Base-by-base conservation (phyloP, 2,797 vertebrate species). In the Cyprinodon diabolis region DNA sequence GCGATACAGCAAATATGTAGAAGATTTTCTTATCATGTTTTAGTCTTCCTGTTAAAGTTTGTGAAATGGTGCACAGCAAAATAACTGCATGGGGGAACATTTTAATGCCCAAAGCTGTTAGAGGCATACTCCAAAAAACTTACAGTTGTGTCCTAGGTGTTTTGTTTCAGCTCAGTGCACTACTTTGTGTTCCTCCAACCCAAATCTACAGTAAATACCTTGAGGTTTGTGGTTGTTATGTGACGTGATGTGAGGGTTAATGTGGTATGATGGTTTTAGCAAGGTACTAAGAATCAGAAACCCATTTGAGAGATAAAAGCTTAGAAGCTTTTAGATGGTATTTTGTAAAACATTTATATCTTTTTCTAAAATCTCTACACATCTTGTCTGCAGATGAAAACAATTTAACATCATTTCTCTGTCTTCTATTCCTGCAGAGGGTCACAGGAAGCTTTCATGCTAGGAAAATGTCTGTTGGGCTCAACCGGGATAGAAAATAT, bases 401-500 rank as follows among this genome's bases (percentile, higher is more conserved):
- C 62, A 21, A 52, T 88, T 88, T 86, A 66, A 23, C 72, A 79
- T 71, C 72, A 80, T 85, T 87, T 81, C 37, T 72, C 70, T 80
- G 67, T 56, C 81, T 82, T 84, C 70, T 76, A 21, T 65, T 37
- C 63, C 67, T 74, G n/a, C 72, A 68, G 62, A 69, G 69, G 77
- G 80, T 84, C 84, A 69, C 1, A 3, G 63, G 37, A 49, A 68
- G 79, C 82, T 81, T 90, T 83, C 76, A 78, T 86, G 79, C 55
- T 80, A 66, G 82, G 74, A 79, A 87, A 91, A 87, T 89, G 75
- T 82, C 75, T 84, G 82, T 84, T 68, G 58, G 76, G 79, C 85
- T 91, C 84, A 87, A 88, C 78, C 78, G 86, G 83, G 91, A 90
- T 85, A 86, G 89, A 92, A 92, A 93, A 90, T 87, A 74, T 81